Conservation (phyloP, 2,797 vertebrate genomes). For the Myotis myotis region DNA sequence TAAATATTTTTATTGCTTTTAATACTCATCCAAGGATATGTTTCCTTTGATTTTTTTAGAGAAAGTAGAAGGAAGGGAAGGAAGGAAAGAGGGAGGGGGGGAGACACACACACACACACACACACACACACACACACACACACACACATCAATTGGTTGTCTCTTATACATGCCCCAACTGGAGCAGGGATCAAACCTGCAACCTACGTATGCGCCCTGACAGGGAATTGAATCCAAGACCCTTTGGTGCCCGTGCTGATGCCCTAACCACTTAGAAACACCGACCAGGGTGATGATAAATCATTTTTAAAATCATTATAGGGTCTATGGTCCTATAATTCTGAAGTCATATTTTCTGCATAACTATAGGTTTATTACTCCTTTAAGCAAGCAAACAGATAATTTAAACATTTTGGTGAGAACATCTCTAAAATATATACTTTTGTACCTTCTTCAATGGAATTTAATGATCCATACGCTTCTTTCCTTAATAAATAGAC, state of each 20-base stretch:
- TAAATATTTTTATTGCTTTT: neutral
- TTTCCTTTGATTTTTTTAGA: neutral
- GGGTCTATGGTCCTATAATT: neutral
- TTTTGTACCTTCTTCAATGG: conserved; percentile 3
- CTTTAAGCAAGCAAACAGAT: conserved; percentile 21
- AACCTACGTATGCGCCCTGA: neutral
- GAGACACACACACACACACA: neutral
- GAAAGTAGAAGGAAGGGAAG: neutral
- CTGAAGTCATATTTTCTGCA: conserved; percentile 35
- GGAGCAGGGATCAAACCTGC: neutral
- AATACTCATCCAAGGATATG: neutral
- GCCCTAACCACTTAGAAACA: neutral
- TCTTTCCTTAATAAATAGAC: conserved; percentile 22
- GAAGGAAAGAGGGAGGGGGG: neutral
- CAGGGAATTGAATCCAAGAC: neutral
- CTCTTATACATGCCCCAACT: neutral
- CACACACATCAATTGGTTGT: neutral
- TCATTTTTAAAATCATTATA: neutral
- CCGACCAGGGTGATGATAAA: neutral
- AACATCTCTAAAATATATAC: conserved; percentile 39
- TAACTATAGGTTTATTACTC: conserved; percentile 29
- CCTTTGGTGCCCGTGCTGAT: neutral
- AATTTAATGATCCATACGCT: conserved; percentile 1
- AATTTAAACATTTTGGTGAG: conserved; percentile 14
- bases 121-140: too few relatives aligned